These are phyloP conservation scores for Cloeon dipterum DNA, from an alignment of 2,888 invertebrate genomes.

Conservation along the genomic window DNA sequence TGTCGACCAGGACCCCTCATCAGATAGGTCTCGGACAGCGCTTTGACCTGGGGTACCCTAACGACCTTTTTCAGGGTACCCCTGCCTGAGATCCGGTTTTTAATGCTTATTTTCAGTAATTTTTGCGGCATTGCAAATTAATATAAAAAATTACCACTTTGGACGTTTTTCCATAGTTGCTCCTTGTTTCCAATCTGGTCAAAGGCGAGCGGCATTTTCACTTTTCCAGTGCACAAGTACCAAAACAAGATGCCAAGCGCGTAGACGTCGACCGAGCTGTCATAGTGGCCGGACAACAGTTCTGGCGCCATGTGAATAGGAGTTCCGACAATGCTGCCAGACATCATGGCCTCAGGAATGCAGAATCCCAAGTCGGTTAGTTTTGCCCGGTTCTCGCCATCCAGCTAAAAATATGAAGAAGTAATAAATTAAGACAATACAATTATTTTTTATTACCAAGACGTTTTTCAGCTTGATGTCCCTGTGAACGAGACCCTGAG, in stretches of 20 bases:
- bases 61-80: too few relatives aligned
- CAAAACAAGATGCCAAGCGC: constrained; percentile 79
- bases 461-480: constrained; percentile 83
- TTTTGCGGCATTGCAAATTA: too few relatives aligned
- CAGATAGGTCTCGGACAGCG: too few relatives aligned
- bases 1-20: too few relatives aligned
- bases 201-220: constrained; percentile 52
- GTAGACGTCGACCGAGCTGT: constrained; percentile 67
- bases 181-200: constrained; percentile 70
- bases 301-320: constrained; percentile 88
- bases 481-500: constrained; percentile 66
- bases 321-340: constrained; percentile 68
- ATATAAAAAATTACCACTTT: constrained; percentile 47
- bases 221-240: constrained; percentile 70
- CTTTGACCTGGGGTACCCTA: too few relatives aligned
- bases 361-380: constrained; percentile 78
- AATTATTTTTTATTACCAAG: constrained; percentile 23
- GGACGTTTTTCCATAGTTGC: constrained; percentile 63
- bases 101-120: too few relatives aligned
- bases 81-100: too few relatives aligned
- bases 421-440: not conserved
- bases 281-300: constrained; percentile 54
- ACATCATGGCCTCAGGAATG: constrained; percentile 74
- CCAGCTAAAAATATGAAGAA: constrained; percentile 26
- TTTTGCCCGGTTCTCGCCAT: constrained; percentile 45